Conservation (phyloP, 2,797 vertebrate genomes). For the Coracias cyanogaster region DNA sequence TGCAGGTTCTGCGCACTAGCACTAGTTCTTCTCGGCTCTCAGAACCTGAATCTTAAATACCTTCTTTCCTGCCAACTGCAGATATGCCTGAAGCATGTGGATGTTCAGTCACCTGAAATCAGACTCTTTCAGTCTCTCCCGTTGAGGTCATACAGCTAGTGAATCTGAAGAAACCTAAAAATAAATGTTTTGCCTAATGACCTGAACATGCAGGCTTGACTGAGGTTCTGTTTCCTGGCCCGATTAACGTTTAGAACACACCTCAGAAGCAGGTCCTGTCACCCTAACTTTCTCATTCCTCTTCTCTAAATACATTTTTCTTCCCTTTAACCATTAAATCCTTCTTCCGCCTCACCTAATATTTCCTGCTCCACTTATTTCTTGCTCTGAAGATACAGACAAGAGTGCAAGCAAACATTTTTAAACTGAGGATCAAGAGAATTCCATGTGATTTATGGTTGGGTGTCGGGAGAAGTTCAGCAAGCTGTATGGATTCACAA, state of each 20-base stretch:
- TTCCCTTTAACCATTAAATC: not conserved
- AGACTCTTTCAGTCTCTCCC: not conserved
- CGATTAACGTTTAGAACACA: not conserved
- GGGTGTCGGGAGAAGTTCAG: not conserved
- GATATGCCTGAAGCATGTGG: not conserved
- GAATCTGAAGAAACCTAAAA: not conserved
- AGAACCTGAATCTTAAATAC: not conserved
- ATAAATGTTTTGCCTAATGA: slow-evolving; percentile 23
- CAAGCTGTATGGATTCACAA: accelerated
- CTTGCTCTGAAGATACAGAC: not conserved
- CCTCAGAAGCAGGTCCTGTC: not conserved
- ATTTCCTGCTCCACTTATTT: not conserved
- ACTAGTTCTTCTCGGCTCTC: not conserved
- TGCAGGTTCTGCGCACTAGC: not conserved
- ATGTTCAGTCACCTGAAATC: slow-evolving; percentile 31
- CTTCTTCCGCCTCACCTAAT: not conserved
- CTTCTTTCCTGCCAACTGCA: not conserved
- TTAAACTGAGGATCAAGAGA: not conserved
- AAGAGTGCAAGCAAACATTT: not conserved
- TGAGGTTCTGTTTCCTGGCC: not conserved
- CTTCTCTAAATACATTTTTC: not conserved
- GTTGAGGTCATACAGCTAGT: not conserved
- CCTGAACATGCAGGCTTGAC: not conserved
- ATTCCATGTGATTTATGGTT: not conserved
- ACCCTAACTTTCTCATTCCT: not conserved